Conservation (phyloP, 1,140 invertebrate genomes). For the Leptoteleia sp. region DNA sequence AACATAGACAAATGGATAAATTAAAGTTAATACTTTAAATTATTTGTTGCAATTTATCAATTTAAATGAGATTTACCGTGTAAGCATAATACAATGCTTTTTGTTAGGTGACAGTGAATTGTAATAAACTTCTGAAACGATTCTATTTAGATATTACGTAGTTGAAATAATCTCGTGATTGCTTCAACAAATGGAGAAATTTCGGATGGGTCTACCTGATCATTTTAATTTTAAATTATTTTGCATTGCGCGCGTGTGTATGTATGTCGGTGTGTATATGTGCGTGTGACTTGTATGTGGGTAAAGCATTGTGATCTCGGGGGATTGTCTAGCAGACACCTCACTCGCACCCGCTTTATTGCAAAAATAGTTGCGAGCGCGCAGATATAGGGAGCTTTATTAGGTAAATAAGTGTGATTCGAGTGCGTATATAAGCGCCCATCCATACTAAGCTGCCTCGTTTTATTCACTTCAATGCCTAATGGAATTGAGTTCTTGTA, state of each 20-base stretch:
- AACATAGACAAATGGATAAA: too few relatives aligned
- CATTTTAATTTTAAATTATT: constrained; percentile 73
- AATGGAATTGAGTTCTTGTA: constrained; percentile 78
- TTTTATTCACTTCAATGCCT: constrained; percentile 78
- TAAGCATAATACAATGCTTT: too few relatives aligned
- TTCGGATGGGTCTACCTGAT: constrained; percentile 19
- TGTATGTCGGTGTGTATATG: constrained; percentile 71
- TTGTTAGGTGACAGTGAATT: too few relatives aligned
- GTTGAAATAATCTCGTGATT: constrained; percentile 3
- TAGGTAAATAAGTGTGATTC: constrained; percentile 78
- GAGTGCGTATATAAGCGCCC: constrained; percentile 74
- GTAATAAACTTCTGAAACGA: too few relatives aligned
- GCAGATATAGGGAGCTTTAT: constrained; percentile 72
- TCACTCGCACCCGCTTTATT: constrained; percentile 73
- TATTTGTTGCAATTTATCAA: too few relatives aligned
- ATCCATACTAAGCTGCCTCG: constrained; percentile 73
- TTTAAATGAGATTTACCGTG: too few relatives aligned
- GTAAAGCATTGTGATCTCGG: constrained; percentile 75
- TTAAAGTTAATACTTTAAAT: too few relatives aligned
- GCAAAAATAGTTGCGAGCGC: constrained; percentile 61
- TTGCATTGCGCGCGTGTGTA: too few relatives aligned
- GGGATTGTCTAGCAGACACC: constrained; percentile 77
- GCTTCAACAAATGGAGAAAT: constrained; percentile 1
- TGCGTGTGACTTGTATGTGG: constrained; percentile 69
- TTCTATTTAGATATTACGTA: too few relatives aligned